Evolutionary conservation across 2,113 vertebrate genomes (phyloP), one percentile per base, ranked within the genome.

Genomic region (Probosciger aterrimus): DNA sequence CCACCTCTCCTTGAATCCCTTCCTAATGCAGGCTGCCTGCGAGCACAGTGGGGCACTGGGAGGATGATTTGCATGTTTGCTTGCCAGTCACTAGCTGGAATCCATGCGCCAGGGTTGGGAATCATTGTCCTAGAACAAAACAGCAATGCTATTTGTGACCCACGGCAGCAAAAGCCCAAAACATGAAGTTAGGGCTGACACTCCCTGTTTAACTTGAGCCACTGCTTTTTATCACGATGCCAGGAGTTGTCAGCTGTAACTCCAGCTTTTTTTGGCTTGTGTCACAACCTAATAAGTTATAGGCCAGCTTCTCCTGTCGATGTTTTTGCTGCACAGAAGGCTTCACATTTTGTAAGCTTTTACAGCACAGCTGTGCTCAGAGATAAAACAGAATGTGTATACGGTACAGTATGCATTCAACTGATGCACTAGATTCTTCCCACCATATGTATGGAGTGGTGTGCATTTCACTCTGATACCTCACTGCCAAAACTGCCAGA

Each of bases 371-470:
- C 98, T 98, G 97, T 97, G 98, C 97, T 97, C 82, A 59, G 95
- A 98, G 98, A 97, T 98, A 97, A 98, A 98, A 97, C 98, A 98
- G 98, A 98, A 98, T 98, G 97, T 98, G 98, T 98, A 96, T 97
- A 97, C 96, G 96, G 97, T 97, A 97, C 97, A 97, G 98, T 97
- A 96, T 97, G 97, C 96, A 96, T 98, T 98, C 97, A 97, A 47
- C 96, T 96, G 96, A 97, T 97, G 97, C 96, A 95, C 97, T 97
- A 97, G 97, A 95, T 93, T 98, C 97, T 97, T 97, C 91, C 96
- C 95, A 97, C 98, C 98, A 98, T 98, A 98, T 98, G 96, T 97
- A 97, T 95, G 94, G 93, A 96, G 92, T 80, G 97, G 97, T 97
- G 97, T 97, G 97, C 97, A 98, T 98, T 98, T 97, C 97, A 97